Percentiles rank a stretch among this genome's conserved stretches.
These are phyloP conservation scores for Haliaeetus leucogaster DNA, from an alignment of 2,113 vertebrate genomes.

Conservation along the genomic window DNA sequence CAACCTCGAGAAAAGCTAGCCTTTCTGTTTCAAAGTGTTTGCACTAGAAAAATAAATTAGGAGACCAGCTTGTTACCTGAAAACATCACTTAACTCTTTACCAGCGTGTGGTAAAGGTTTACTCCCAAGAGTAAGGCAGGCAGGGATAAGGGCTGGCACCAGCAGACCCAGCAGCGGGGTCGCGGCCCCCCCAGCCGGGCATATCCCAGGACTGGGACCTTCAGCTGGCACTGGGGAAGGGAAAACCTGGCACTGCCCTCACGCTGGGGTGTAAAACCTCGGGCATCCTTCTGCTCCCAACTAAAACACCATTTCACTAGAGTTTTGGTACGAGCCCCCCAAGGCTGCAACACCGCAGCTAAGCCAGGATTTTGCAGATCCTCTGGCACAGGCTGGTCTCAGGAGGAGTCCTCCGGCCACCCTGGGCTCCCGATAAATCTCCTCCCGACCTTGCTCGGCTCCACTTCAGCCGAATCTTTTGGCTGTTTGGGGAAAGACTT, in stretches of 20 bases:
- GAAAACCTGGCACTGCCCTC: not conserved
- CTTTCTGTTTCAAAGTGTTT: not conserved
- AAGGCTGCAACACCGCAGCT: not conserved
- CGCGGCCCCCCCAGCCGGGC: not conserved
- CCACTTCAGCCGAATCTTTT: not conserved
- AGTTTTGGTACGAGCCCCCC: accelerated
- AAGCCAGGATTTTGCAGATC: not conserved
- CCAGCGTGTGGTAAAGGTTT: accelerated
- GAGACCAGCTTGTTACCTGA: not conserved
- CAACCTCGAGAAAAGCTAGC: not conserved
- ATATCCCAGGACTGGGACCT: not conserved
- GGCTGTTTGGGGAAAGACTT: not conserved
- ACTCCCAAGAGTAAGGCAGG: not conserved
- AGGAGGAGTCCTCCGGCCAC: not conserved
- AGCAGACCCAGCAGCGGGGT: not conserved
- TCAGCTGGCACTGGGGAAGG: not conserved
- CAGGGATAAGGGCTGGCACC: not conserved
- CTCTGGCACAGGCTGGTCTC: not conserved
- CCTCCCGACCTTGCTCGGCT: not conserved
- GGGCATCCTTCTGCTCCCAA: not conserved
- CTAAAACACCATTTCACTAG: accelerated
- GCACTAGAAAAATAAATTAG: not conserved
- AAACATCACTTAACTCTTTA: not conserved
- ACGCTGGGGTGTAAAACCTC: not conserved
- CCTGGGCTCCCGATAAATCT: not conserved